These are phyloP conservation scores for Helogale parvula DNA, from an alignment of 2,113 vertebrate genomes.

Conservation along the genomic window DNA sequence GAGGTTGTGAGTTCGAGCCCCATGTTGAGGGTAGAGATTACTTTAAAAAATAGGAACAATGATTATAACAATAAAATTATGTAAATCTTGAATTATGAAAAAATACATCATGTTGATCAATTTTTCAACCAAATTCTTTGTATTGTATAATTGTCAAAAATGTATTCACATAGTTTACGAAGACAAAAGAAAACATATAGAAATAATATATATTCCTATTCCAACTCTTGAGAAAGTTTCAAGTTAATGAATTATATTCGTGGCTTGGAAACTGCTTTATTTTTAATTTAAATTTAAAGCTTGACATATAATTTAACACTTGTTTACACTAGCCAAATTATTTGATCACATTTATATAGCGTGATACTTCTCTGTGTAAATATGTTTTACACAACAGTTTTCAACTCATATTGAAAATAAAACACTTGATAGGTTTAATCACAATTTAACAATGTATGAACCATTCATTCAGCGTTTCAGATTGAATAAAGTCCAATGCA, in stretches of 20 bases:
- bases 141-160: not conserved
- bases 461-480: not conserved
- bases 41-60: not conserved
- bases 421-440: not conserved
- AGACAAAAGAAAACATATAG: not conserved
- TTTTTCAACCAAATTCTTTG: not conserved
- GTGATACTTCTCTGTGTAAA: slow-evolving; percentile 72
- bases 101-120: not conserved
- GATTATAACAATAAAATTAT: not conserved
- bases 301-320: not conserved
- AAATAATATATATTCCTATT: not conserved
- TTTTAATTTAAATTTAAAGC: not conserved
- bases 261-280: not conserved
- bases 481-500: not conserved
- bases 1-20: not conserved
- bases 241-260: not conserved
- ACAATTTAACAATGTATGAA: not conserved
- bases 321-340: slow-evolving; percentile 29
- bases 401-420: slow-evolving; percentile 57
- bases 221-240: not conserved
- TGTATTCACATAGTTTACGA: not conserved
- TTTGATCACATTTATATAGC: not conserved
- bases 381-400: not conserved
- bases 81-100: not conserved
- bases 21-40: not conserved